Conservation (phyloP, 2,797 vertebrate species). For the Paramormyrops hopkinsi region DNA sequence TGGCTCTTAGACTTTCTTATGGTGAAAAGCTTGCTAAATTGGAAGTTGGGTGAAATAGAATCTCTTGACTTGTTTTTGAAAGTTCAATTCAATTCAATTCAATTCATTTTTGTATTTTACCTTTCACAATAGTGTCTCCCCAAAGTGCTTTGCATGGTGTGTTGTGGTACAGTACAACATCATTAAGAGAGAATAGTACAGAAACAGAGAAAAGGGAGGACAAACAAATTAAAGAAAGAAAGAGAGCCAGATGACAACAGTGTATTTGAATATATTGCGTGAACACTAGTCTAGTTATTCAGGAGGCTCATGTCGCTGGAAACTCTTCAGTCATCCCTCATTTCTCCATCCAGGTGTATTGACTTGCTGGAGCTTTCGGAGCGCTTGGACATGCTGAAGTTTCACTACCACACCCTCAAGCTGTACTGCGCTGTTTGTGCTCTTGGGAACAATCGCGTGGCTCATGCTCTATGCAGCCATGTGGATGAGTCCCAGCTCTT, state of each 20-base stretch:
- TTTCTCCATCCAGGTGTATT: conserved; percentile 64
- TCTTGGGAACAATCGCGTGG: conserved; percentile 90
- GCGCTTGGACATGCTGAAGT: conserved; percentile 73
- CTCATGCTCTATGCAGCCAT: conserved; percentile 88
- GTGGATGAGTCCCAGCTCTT: conserved; percentile 89
- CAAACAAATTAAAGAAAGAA: background rate
- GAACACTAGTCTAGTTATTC: background rate
- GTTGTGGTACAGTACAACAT: background rate
- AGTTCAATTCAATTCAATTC: background rate
- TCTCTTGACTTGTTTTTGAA: background rate
- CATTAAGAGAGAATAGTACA: background rate
- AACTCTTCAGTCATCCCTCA: background rate
- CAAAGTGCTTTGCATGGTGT: background rate
- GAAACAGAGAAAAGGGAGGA: background rate
- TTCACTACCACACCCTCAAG: conserved; percentile 85
- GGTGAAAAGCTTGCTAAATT: background rate
- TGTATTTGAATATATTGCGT: background rate
- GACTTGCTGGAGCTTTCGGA: conserved; percentile 91
- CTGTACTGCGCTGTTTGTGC: conserved; percentile 89
- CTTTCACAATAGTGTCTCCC: background rate
- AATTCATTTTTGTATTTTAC: background rate
- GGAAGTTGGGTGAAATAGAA: background rate
- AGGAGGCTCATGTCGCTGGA: background rate
- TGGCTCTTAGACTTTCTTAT: background rate
- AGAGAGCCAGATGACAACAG: background rate